Percentiles rank a stretch among this genome's conserved stretches.
Conservation (phyloP, 2,113 vertebrate genomes). For the Campylomormyrus numenius region DNA sequence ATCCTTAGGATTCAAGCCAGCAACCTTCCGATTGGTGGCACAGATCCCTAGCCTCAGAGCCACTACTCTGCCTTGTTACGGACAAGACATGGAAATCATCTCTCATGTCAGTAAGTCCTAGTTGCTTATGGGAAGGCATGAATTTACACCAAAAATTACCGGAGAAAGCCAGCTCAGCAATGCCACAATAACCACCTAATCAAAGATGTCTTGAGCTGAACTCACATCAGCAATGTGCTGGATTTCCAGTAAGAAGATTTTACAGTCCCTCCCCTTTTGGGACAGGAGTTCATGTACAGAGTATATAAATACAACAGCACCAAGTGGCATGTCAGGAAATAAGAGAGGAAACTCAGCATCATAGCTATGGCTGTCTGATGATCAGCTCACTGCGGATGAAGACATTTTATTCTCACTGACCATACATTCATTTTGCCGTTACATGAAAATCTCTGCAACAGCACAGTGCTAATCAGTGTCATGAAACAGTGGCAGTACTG, state of each 20-base stretch:
- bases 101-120: neutral
- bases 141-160: neutral
- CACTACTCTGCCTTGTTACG: too few species aligned
- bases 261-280: neutral
- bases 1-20: too few species aligned
- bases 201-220: neutral
- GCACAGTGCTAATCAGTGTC: neutral
- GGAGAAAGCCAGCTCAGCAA: neutral
- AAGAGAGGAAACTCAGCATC: neutral
- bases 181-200: neutral
- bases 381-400: neutral
- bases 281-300: conserved; percentile 4
- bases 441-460: neutral
- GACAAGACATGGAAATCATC: neutral
- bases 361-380: too few species aligned
- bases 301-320: conserved; percentile 16
- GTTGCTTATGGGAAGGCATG: neutral
- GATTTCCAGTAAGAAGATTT: neutral
- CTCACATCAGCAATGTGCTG: neutral
- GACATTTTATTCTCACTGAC: neutral
- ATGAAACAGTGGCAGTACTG: neutral
- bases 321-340: neutral
- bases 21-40: too few species aligned
- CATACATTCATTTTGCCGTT: neutral
- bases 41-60: too few species aligned